Conservation (phyloP, 2,888 invertebrate genomes). For the Tachina fera region DNA sequence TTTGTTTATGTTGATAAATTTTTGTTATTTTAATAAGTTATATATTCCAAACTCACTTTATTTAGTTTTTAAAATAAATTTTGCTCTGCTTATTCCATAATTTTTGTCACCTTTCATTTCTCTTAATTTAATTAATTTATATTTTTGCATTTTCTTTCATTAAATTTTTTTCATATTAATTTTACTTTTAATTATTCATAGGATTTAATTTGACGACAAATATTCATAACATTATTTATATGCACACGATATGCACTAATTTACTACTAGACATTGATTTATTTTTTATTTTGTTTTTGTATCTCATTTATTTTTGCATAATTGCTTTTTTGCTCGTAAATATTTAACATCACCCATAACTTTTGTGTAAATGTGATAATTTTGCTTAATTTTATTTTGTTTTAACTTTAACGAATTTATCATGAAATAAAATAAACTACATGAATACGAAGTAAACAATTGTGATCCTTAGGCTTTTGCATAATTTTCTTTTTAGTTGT, state of each 20-base stretch:
- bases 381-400: constrained; percentile 16
- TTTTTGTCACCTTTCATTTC: too few relatives aligned
- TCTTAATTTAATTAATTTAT: background rate
- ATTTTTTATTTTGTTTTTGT: background rate
- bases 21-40: background rate
- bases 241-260: background rate
- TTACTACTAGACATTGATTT: background rate
- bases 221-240: background rate
- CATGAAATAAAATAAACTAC: background rate
- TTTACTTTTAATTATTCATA: background rate
- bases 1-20: too few relatives aligned
- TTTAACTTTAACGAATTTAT: constrained; percentile 17
- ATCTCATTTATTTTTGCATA: background rate
- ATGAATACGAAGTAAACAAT: constrained; percentile 28
- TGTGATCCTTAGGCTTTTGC: constrained; percentile 16
- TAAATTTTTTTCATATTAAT: background rate
- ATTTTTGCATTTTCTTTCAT: background rate
- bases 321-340: constrained; percentile 1
- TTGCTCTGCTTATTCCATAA: background rate
- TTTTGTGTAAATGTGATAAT: constrained; percentile 10
- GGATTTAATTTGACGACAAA: background rate
- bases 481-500: constrained; percentile 8
- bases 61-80: background rate
- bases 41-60: constrained; percentile 1
- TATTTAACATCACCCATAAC: constrained; percentile 6